phyloP scores from a whole-genome alignment of 2,888 invertebrate genomes.

The Odiellus spinosus region DNA sequence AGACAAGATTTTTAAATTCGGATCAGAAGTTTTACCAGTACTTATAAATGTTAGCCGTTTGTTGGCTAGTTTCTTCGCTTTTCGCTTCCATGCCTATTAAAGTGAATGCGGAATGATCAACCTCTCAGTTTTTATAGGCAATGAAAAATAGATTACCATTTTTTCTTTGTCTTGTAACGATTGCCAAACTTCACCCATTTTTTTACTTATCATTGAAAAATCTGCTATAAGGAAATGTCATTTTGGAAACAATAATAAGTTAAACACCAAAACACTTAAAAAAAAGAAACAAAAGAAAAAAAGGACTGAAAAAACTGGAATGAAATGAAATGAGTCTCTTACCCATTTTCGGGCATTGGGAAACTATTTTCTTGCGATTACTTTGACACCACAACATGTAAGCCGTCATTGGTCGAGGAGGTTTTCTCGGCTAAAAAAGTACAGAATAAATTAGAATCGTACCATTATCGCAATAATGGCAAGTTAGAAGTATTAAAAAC shows the following conservation, averaged over 20 bases:
- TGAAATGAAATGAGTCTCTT: constrained; percentile 22
- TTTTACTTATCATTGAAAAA: constrained; percentile 64
- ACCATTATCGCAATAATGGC: too few relatives aligned
- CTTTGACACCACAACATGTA: constrained; percentile 85
- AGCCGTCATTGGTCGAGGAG: constrained; percentile 54
- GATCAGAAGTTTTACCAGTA: constrained; percentile 26
- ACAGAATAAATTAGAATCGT: too few relatives aligned
- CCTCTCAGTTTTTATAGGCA: constrained; percentile 3
- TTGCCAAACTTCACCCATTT: constrained; percentile 76
- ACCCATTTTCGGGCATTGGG: constrained; percentile 57
- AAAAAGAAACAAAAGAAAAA: constrained; percentile 7
- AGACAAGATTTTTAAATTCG: too few relatives aligned
- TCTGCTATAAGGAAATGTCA: constrained; percentile 32
- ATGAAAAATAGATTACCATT: constrained; percentile 28
- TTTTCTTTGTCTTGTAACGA: constrained; percentile 46
- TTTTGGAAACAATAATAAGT: not conserved
- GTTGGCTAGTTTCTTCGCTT: constrained; percentile 51
- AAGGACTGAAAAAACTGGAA: constrained; percentile 4
- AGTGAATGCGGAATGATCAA: constrained; percentile 5
- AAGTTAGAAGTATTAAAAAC: too few relatives aligned
- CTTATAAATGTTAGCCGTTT: constrained; percentile 35
- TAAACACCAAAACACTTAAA: constrained; percentile 1
- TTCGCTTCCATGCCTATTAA: constrained; percentile 57
- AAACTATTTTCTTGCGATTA: constrained; percentile 52
- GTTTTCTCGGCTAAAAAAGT: too few relatives aligned